Percentiles rank a stretch among this genome's conserved stretches.
These are phyloP conservation scores for Ara ararauna DNA, from an alignment of 2,797 vertebrate genomes.

Conservation along the genomic window DNA sequence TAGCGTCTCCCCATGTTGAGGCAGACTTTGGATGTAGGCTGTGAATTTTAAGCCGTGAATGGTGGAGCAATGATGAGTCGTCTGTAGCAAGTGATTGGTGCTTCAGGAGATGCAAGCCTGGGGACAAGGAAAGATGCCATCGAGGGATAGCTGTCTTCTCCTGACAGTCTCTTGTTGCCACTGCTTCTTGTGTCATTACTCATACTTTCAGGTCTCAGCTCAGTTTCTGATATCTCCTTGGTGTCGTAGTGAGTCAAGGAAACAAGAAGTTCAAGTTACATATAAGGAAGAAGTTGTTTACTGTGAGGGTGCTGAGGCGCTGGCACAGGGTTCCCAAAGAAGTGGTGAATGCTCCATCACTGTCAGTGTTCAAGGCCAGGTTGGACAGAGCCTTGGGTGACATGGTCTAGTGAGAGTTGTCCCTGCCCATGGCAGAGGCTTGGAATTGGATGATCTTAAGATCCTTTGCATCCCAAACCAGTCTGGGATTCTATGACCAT, in stretches of 20 bases:
- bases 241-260: not conserved
- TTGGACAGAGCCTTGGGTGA: not conserved
- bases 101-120: not conserved
- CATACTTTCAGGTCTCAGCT: not conserved
- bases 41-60: not conserved
- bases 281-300: not conserved
- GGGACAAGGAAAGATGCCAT: not conserved
- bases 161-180: not conserved
- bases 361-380: not conserved
- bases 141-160: not conserved
- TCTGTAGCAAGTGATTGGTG: not conserved
- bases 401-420: not conserved
- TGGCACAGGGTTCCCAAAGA: not conserved
- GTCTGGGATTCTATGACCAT: not conserved
- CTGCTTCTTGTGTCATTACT: not conserved
- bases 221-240: not conserved
- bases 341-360: not conserved
- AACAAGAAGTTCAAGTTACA: not conserved
- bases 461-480: not conserved
- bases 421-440: not conserved
- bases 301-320: not conserved
- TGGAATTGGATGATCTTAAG: not conserved
- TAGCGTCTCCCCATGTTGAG: rapidly evolving
- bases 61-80: not conserved
- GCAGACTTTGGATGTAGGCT: not conserved